These are phyloP conservation scores for Orthosia gracilis DNA, from an alignment of 2,888 invertebrate species.

Conservation along the genomic window DNA sequence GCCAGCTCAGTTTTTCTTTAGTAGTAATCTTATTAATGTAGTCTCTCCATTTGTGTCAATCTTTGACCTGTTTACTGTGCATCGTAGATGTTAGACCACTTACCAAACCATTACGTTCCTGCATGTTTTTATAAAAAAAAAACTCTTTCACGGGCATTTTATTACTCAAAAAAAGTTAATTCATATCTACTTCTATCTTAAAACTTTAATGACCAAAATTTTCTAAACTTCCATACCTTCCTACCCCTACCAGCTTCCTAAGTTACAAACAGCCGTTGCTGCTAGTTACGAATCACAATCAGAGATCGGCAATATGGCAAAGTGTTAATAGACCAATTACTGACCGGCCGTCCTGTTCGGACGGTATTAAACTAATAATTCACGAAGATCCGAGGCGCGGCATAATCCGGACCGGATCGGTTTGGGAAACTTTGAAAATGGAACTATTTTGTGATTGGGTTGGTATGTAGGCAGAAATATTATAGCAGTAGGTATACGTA, in stretches of 20 bases:
- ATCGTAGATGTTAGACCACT: too few relatives aligned
- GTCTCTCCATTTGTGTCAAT: too few relatives aligned
- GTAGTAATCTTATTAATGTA: not conserved
- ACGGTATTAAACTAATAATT: slow-evolving; percentile 66
- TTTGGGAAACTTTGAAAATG: slow-evolving; percentile 34
- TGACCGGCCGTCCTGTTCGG: slow-evolving; percentile 36
- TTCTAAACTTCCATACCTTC: not conserved
- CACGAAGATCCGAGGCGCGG: slow-evolving; percentile 49
- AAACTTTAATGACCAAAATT: slow-evolving; percentile 17
- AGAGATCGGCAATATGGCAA: slow-evolving; percentile 68
- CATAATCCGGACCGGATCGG: slow-evolving; percentile 52
- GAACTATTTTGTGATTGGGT: slow-evolving; percentile 46
- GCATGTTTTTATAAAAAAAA: too few relatives aligned
- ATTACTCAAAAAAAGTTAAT: not conserved
- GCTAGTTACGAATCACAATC: slow-evolving; percentile 47
- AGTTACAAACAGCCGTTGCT: slow-evolving; percentile 34
- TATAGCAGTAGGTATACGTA: not conserved
- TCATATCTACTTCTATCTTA: not conserved
- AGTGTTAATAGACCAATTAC: slow-evolving; percentile 70
- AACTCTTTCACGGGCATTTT: not conserved
- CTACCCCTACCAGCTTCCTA: not conserved
- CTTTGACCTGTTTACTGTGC: too few relatives aligned
- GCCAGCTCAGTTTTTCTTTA: not conserved
- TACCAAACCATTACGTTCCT: not conserved
- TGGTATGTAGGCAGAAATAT: slow-evolving; percentile 26